These are phyloP conservation scores for Psilopsiagon aymara DNA, from an alignment of 2,113 vertebrate species.

Conservation along the genomic window DNA sequence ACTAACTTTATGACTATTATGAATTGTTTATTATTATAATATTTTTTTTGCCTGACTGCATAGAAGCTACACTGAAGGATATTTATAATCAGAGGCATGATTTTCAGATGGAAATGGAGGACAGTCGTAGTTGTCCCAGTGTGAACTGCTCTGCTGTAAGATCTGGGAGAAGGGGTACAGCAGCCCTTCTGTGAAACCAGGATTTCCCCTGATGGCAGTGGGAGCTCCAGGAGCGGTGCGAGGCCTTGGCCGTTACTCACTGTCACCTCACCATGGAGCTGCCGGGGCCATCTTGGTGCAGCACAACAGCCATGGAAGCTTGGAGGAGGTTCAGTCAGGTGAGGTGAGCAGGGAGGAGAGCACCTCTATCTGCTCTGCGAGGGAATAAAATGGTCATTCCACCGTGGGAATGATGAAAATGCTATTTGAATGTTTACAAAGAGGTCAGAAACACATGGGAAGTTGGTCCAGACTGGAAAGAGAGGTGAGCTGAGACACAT, in stretches of 20 bases:
- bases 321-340: rapidly evolving
- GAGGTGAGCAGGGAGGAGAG: rapidly evolving
- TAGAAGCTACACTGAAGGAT: neutral
- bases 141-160: rapidly evolving
- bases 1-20: neutral
- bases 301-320: rapidly evolving
- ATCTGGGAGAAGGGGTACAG: neutral
- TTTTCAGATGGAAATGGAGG: neutral
- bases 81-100: rapidly evolving
- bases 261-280: rapidly evolving
- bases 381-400: rapidly evolving
- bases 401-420: rapidly evolving
- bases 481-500: neutral
- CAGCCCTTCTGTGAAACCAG: neutral
- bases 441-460: neutral
- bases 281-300: neutral
- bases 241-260: rapidly evolving
- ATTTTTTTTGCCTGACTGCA: neutral
- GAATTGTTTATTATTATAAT: neutral
- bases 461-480: no score
- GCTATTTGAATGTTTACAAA: rapidly evolving
- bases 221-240: rapidly evolving
- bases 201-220: neutral
- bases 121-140: rapidly evolving
- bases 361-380: rapidly evolving